phyloP scores from a whole-genome alignment of 2,113 vertebrate genomes.

The Gymnorhina tibicen region DNA sequence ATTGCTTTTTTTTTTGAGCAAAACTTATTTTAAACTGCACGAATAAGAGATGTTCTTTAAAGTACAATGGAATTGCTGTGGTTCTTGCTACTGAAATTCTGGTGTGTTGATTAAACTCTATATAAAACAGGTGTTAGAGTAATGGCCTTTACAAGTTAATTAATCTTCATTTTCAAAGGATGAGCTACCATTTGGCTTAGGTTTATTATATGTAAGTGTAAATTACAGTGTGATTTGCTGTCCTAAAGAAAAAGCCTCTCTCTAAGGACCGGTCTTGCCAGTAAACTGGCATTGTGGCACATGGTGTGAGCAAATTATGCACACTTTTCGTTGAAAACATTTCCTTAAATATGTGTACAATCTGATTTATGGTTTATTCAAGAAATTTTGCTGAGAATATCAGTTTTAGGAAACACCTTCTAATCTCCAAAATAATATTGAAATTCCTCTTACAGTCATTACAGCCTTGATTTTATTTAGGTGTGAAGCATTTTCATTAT shows the following conservation, averaged over 20 bases:
- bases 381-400: not conserved
- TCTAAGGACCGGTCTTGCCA: not conserved
- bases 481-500: not conserved
- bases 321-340: not conserved
- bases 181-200: not conserved
- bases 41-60: constrained; percentile 42
- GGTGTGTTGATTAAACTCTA: constrained; percentile 43
- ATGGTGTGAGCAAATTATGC: not conserved
- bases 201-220: not conserved
- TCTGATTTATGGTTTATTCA: not conserved
- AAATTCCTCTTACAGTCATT: not conserved
- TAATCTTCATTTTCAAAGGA: constrained; percentile 59
- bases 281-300: not conserved
- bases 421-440: not conserved
- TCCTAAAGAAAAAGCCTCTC: not conserved
- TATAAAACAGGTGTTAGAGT: constrained; percentile 61
- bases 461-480: not conserved
- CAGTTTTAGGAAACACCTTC: not conserved
- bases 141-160: constrained; percentile 22
- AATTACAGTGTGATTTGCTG: not conserved
- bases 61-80: constrained; percentile 13
- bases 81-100: constrained; percentile 46
- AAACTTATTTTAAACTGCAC: constrained; percentile 57
- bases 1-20: constrained; percentile 44
- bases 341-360: not conserved